Percentiles rank a stretch among this genome's conserved stretches.
Conservation (phyloP, 2,113 vertebrate genomes). For the Hippopotamus amphibius region DNA sequence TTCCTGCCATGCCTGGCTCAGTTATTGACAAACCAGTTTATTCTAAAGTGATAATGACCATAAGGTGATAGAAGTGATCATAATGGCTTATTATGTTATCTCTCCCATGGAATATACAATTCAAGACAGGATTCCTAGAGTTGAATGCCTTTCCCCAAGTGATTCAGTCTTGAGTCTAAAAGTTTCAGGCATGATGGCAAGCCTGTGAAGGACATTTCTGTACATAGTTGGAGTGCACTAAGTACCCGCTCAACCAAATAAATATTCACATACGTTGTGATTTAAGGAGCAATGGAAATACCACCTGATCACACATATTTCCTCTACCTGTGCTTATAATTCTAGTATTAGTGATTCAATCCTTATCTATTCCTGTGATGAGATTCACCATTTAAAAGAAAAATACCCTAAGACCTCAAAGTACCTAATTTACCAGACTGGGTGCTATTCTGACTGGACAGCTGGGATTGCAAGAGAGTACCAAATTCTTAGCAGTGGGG, state of each 20-base stretch:
- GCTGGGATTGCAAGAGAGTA: background rate
- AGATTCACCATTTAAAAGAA: constrained; percentile 17
- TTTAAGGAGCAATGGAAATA: constrained; percentile 32
- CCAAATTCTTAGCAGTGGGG: background rate
- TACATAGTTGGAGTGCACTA: background rate
- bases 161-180: background rate
- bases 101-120: background rate
- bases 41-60: background rate
- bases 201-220: background rate
- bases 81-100: background rate
- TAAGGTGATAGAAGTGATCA: background rate
- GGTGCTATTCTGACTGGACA: background rate
- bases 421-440: background rate
- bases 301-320: background rate
- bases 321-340: background rate
- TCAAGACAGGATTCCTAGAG: background rate
- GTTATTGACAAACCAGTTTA: background rate
- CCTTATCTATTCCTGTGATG: background rate
- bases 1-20: background rate
- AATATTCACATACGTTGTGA: background rate
- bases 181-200: background rate
- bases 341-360: background rate
- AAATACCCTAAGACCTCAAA: background rate
- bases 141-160: background rate
- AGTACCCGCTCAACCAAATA: background rate